Base-by-base conservation (phyloP, 2,888 invertebrate genomes). In the Adelognathus sp. region DNA sequence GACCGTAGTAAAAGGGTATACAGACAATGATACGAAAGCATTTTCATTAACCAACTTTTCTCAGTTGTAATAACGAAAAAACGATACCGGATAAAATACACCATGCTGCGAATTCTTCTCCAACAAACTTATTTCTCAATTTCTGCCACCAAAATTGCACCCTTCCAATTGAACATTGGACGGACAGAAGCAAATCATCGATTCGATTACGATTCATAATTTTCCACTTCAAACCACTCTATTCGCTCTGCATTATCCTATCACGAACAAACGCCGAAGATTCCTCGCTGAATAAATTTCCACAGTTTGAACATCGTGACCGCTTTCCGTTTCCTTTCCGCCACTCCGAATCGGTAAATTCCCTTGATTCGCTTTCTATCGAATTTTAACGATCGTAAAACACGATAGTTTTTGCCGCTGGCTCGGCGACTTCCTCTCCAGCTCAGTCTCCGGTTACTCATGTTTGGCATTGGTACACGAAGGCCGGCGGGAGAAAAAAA, bases 391-490 rank as follows among this genome's bases (percentile, higher is more conserved):
- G 24, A 50, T 24, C 46, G 46, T 24, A 50, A 24, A 50, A 21
- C 46, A 39, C 14, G n/a, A 14, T 58, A 36, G 33, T 31, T 6
- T 11, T 11, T 11, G 31, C 14, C 4, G 31, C 21, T 7, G 31
- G n/a, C 29, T 44, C 16, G 46, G 11, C 27, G 31, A 31, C 33
- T 31, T 9, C 14, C 24, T 31, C 63, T 18, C 44, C 11, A n/a
- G n/a, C n/a, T n/a, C n/a, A n/a, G 46, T 54, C 46, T 50, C 46
- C 3, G 46, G 46, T 50, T 50, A 24, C 46, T 36, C 44, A 31
- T 73, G 56, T 54, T 64, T 41, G 41, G 52, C 60, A 50, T 39
- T 21, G 41, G 46, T 58, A 36, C 33, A 33, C 31, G 27, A 41
- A 50, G 27, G 41, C 36, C 11, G 33, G 27, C 60, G 33, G 67